Conservation (phyloP, 2,888 invertebrate species). For the Pardosa pseudoannulata region DNA sequence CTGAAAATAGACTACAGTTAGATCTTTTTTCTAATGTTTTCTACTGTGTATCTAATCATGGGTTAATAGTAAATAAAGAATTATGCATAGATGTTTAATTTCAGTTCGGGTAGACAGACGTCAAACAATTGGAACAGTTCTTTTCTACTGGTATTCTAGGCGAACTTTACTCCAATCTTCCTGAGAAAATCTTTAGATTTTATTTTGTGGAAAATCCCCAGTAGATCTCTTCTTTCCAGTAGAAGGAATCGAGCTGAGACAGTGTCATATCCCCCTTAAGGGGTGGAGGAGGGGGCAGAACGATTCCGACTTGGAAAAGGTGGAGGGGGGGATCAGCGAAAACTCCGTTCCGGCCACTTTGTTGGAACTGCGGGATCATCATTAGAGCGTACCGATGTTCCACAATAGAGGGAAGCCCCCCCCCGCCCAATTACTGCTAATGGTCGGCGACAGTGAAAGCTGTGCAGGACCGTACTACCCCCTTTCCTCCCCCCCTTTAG, state of each 20-base stretch:
- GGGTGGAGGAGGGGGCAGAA: not conserved
- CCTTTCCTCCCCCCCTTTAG: not conserved
- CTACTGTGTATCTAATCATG: too few relatives aligned
- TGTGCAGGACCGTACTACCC: not conserved
- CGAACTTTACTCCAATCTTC: too few relatives aligned
- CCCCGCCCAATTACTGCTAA: conserved; percentile 59
- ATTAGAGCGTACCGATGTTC: conserved; percentile 33
- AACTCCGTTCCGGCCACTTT: conserved; percentile 61
- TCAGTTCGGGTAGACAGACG: too few relatives aligned
- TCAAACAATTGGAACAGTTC: too few relatives aligned
- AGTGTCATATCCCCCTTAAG: not conserved
- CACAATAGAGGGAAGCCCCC: conserved; percentile 3
- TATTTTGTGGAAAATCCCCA: not conserved
- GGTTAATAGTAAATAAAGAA: too few relatives aligned
- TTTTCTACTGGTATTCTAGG: too few relatives aligned
- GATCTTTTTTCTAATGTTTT: too few relatives aligned
- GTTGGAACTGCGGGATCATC: conserved; percentile 62
- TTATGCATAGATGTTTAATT: too few relatives aligned
- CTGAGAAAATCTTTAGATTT: too few relatives aligned
- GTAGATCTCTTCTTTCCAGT: not conserved
- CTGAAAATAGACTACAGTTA: too few relatives aligned
- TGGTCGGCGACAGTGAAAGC: conserved; percentile 62
- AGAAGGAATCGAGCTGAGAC: not conserved
- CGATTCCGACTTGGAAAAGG: not conserved
- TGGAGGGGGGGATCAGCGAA: not conserved